Conservation (phyloP, 2,797 vertebrate genomes). For the Potorous gilbertii region DNA sequence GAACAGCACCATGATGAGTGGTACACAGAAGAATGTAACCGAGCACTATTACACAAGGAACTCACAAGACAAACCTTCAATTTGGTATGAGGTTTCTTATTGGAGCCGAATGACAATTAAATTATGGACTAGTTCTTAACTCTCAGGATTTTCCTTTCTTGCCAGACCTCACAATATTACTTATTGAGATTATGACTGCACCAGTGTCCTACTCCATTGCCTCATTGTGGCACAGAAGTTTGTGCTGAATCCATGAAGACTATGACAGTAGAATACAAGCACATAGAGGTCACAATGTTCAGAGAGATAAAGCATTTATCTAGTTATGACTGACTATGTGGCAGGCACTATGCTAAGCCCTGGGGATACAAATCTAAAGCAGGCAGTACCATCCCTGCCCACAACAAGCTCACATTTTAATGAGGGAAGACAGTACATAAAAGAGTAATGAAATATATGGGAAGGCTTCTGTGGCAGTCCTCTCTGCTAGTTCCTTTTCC, state of each 20-base stretch:
- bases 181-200: background rate
- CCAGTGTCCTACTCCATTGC: background rate
- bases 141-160: background rate
- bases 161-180: background rate
- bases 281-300: background rate
- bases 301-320: background rate
- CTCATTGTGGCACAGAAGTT: background rate
- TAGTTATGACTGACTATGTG: background rate
- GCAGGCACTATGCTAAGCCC: background rate
- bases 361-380: background rate
- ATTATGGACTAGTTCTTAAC: conserved; percentile 2
- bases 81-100: conserved; percentile 13
- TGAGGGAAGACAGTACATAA: background rate
- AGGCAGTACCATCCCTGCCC: background rate
- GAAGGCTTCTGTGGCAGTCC: background rate
- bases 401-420: background rate
- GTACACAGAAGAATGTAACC: background rate
- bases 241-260: background rate
- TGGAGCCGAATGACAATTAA: conserved; percentile 2
- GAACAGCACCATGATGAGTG: background rate
- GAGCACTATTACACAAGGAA: conserved; percentile 1
- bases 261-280: background rate
- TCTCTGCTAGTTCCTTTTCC: background rate
- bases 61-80: background rate
- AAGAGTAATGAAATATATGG: background rate